Evolutionary conservation across 2,888 invertebrate species (phyloP).

Genomic region (Aproaerema taeniolella): DNA sequence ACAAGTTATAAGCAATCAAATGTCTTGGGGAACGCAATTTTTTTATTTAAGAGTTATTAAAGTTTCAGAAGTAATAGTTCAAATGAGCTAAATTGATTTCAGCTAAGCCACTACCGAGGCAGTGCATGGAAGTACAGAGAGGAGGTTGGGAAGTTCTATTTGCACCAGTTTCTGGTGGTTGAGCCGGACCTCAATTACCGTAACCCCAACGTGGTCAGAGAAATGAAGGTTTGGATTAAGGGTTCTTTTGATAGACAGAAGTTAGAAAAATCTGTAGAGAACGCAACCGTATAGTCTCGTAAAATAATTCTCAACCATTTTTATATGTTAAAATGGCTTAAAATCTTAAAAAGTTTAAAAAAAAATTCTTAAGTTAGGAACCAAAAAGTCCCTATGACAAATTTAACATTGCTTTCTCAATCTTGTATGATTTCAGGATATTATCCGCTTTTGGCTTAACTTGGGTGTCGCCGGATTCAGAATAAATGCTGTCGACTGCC

Average conservation of each 20-base stretch:
- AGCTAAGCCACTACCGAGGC: conserved; percentile 79
- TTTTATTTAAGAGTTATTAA: too few relatives aligned
- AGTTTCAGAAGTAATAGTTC: too few relatives aligned
- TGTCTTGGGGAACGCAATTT: not conserved
- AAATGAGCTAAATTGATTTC: too few relatives aligned
- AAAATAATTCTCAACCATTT: too few relatives aligned
- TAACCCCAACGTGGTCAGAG: conserved; percentile 79
- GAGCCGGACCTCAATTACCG: conserved; percentile 88
- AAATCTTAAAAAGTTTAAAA: too few relatives aligned
- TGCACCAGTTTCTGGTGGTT: conserved; percentile 82
- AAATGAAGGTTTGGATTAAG: conserved; percentile 65
- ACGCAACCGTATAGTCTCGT: too few relatives aligned
- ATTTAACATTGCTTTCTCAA: too few relatives aligned
- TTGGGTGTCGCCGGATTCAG: conserved; percentile 93
- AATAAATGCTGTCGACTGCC: conserved; percentile 84
- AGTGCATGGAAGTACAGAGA: conserved; percentile 85
- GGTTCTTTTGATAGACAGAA: too few relatives aligned
- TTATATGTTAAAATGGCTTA: too few relatives aligned
- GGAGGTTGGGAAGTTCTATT: conserved; percentile 81
- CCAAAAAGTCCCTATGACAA: too few relatives aligned
- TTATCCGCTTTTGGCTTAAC: conserved; percentile 87
- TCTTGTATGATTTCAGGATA: conserved; percentile 71
- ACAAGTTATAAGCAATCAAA: too few relatives aligned
- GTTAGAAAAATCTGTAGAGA: too few relatives aligned
- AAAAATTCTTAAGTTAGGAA: not conserved